Conservation (phyloP, 2,113 vertebrate genomes). For the Bagarius yarrelli region DNA sequence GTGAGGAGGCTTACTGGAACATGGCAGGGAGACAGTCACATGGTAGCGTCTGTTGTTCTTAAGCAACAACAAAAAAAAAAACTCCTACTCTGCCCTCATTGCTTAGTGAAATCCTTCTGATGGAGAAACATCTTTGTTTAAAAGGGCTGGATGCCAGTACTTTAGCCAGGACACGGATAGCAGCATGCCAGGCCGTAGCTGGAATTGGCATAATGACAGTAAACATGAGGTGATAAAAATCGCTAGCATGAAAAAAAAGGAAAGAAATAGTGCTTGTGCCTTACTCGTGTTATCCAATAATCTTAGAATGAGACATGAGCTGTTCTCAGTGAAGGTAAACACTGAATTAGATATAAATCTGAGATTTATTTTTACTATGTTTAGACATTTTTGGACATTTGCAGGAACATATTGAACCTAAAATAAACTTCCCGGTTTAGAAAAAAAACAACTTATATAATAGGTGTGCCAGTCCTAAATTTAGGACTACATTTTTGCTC, state of each 20-base stretch:
- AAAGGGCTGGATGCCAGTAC: constrained; percentile 42
- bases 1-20: constrained; percentile 24
- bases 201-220: constrained; percentile 37
- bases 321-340: constrained; percentile 17
- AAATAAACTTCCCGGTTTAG: background rate
- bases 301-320: background rate
- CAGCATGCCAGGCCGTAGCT: constrained; percentile 30
- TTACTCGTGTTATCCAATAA: constrained; percentile 2
- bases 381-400: constrained; percentile 10
- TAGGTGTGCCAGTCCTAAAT: too few relatives aligned
- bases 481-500: too few relatives aligned
- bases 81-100: constrained; percentile 1
- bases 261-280: constrained; percentile 1
- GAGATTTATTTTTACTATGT: constrained; percentile 9
- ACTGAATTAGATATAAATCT: background rate
- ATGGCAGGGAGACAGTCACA: constrained; percentile 12
- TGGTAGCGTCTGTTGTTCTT: constrained; percentile 28
- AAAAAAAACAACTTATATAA: too few relatives aligned
- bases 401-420: background rate
- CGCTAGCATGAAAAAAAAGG: constrained; percentile 1
- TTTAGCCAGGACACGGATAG: constrained; percentile 26
- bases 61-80: background rate
- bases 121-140: constrained; percentile 48
- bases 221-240: constrained; percentile 45
- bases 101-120: constrained; percentile 26